Evolutionary conservation across 2,113 vertebrate genomes (phyloP), one percentile per base, ranked within the genome.

Genomic region (Oryzias woworae): DNA sequence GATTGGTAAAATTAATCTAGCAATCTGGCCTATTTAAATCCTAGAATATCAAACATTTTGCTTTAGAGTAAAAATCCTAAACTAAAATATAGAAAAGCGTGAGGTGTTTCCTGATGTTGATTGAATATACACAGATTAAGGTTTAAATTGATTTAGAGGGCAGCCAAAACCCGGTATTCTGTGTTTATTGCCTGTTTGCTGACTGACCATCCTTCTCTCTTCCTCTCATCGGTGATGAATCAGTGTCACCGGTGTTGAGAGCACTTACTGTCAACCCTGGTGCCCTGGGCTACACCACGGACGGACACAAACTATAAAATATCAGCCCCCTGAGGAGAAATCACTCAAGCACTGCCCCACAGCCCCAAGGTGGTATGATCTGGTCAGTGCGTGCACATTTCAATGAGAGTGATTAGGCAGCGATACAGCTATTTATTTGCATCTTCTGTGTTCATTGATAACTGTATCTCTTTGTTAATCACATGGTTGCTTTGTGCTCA

Each of bases 291-390:
- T 87, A 90, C 49, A 71, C 75, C 88, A 91, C 90, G 91, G 91
- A 93, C 92, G 91, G 91, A 93, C 91, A 92, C 90, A 93, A 92
- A 92, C 92, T 92, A 92, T 92, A 93, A 93, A 93, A 93, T 93
- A 93, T 92, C 91, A 92, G 87, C 80, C 88, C 91, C 87, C 90
- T 81, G 71, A 90, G 91, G 91, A 92, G 82, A 87, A 90, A 92
- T 92, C 78, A 81, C 87, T 93, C 91, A 91, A 83, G 83, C 76
- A 82, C 89, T 87, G 84, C 74, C 89, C 88, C 82, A 84, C 77
- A 84, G 81, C 91, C 88, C 81, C 26, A 66, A 81, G 88, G 86
- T 88, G 89, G 81, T 80, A 76, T 69, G 81, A 82, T 86, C 66
- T 86, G 83, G 81, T 85, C 81, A 79, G 82, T 69, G 75, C 79